Evolutionary conservation across 1,140 invertebrate species (phyloP).

Genomic region (Eriocheir sinensis): DNA sequence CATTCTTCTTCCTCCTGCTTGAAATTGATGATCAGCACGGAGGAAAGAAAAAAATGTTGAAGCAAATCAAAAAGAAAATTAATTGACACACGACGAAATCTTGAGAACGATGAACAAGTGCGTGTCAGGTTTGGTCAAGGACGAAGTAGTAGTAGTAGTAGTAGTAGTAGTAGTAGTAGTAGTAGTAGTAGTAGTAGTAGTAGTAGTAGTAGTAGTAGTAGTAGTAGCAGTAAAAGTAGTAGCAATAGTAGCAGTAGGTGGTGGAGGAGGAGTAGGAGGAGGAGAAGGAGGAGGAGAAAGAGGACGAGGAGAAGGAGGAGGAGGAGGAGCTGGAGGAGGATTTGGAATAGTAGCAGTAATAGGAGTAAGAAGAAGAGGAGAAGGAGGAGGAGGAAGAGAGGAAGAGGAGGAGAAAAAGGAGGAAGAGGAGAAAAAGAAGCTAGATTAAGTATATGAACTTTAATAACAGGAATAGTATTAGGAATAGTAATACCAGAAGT

Average conservation of each 20-base stretch:
- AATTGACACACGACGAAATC: background rate
- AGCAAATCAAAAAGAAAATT: background rate
- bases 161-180: too few relatives aligned
- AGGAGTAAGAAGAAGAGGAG: background rate
- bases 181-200: too few relatives aligned
- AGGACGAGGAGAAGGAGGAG: background rate
- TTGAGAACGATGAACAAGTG: background rate
- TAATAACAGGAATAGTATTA: too few relatives aligned
- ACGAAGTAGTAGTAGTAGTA: background rate
- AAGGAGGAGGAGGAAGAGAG: background rate
- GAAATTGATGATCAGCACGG: too few relatives aligned
- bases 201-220: background rate
- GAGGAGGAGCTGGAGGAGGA: background rate
- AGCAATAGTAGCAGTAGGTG: too few relatives aligned
- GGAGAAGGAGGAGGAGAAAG: background rate
- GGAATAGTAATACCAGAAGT: too few relatives aligned
- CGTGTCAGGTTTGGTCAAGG: background rate
- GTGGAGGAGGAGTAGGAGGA: too few relatives aligned
- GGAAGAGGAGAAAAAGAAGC: background rate
- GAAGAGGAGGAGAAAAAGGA: background rate
- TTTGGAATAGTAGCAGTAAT: background rate
- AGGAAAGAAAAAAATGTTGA: background rate
- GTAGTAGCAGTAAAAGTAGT: background rate
- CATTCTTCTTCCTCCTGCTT: too few relatives aligned
- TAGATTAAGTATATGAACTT: too few relatives aligned